phyloP scores from a whole-genome alignment of 2,797 vertebrate species.

The Sebastes steindachneri region DNA sequence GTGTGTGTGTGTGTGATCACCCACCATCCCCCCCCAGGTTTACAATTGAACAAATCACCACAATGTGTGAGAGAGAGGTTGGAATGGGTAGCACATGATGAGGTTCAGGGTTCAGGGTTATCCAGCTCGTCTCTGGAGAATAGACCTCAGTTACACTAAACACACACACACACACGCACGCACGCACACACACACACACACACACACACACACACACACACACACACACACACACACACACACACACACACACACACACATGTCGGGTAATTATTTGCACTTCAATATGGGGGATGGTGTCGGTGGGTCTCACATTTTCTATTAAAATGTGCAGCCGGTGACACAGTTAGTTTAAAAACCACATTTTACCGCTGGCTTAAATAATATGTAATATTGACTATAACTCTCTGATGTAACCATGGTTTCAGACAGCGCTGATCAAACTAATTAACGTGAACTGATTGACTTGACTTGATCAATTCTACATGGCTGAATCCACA shows the following conservation, averaged over 20 bases:
- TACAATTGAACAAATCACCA: background rate
- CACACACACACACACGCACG: background rate
- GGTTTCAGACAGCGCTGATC: background rate
- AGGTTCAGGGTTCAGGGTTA: slow-evolving; percentile 26
- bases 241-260: background rate
- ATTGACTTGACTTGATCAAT: background rate
- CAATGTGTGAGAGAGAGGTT: background rate
- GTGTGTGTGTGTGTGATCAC: background rate
- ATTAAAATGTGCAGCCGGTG: background rate
- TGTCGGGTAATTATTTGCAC: background rate
- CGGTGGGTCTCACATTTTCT: background rate
- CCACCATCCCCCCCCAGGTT: background rate
- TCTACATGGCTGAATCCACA: accelerated
- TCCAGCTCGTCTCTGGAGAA: slow-evolving; percentile 3
- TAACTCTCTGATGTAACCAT: background rate
- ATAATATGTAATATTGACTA: background rate
- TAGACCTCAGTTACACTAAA: background rate
- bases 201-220: background rate
- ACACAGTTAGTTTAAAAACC: too few relatives aligned
- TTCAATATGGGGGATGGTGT: background rate
- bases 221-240: background rate
- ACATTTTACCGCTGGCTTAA: background rate
- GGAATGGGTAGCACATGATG: background rate
- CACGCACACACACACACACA: accelerated
- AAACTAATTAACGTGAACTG: background rate